Evolutionary conservation across 1,140 invertebrate genomes (phyloP).

Genomic region (Pachypeltis micranthus): DNA sequence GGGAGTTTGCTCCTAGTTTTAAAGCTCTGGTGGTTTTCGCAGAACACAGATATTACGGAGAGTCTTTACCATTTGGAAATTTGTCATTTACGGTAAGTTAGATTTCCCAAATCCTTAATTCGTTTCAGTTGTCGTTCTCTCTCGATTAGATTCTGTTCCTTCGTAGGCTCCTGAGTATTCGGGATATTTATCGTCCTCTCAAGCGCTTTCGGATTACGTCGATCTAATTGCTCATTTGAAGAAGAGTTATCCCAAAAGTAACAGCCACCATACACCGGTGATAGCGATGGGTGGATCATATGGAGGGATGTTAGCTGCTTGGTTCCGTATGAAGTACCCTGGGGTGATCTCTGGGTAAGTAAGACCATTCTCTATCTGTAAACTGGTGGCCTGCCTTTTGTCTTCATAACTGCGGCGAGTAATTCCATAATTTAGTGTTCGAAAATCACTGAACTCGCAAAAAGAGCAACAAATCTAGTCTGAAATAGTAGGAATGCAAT

Average conservation of each 20-base stretch:
- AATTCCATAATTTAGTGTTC: no score
- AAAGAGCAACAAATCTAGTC: no score
- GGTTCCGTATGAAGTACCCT: conserved; percentile 94
- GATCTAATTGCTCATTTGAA: conserved; percentile 60
- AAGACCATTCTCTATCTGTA: conserved; percentile 14
- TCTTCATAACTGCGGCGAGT: no score
- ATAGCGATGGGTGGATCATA: conserved; percentile 92
- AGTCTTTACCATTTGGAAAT: conserved; percentile 20
- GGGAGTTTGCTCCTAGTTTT: conserved; percentile 74
- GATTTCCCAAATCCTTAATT: no score
- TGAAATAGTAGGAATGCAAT: no score
- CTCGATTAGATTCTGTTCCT: background rate
- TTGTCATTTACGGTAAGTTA: conserved; percentile 19
- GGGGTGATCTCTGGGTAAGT: conserved; percentile 60
- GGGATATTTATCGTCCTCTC: conserved; percentile 79
- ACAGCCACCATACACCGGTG: conserved; percentile 48
- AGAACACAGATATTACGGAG: conserved; percentile 83
- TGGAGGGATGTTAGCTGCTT: conserved; percentile 91
- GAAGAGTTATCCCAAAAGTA: conserved; percentile 28
- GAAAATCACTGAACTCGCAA: no score
- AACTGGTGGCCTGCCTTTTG: background rate
- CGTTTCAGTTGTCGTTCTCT: no score
- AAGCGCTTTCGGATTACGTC: conserved; percentile 90
- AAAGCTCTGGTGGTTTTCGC: conserved; percentile 80
- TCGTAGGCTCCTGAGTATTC: conserved; percentile 49